Base-by-base conservation (phyloP, 1,140 invertebrate species). In the Sinonovacula constricta region DNA sequence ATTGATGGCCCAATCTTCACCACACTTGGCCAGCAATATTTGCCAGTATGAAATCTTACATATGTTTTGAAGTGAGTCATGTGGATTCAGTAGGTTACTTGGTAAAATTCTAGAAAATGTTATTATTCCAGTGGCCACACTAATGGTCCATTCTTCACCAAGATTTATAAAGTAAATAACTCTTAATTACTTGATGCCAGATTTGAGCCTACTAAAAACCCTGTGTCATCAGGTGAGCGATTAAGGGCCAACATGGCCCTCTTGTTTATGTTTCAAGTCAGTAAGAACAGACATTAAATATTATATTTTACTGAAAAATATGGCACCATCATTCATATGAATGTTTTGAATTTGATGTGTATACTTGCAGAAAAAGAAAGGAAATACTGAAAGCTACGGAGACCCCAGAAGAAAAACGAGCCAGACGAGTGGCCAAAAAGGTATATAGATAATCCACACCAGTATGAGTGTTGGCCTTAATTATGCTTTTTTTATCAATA, bases 371-470 rank as follows among this genome's bases (percentile, higher is more conserved):
- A 62, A 78, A 60, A 31, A 36, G 82, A 81, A 98, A 98, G 86
- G 95, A 97, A 83, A 74, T 94, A 36, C 87, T 95, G 83, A 99
- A 99, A 92, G 94, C 95, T 0, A 94, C 94, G 57, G 98, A 99
- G 93, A 98, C 97, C 0, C 95, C 97, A 0, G 97, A 98, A 90
- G 97, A 99, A 86, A 99, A 98, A 88, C 91, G 97, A 65, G 91
- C 95, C 15, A 92, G 98, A 34, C 92, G 97, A 53, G 90, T 99
- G 30, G 92, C 92, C 59, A 98, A 98, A 84, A 98, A 98, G 87
- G 83, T 85, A 74, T 60, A 45, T 33, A 30, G 63, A 1, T 15
- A 33, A 2, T 24, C 15, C 24, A 39, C 18, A 54, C 14, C 26
- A 75, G 15, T 49, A 22, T 54, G 54, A 10, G 15, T 22, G 30